Evolutionary conservation across 2,113 vertebrate genomes (phyloP).

Genomic region (Pteropus alecto): DNA sequence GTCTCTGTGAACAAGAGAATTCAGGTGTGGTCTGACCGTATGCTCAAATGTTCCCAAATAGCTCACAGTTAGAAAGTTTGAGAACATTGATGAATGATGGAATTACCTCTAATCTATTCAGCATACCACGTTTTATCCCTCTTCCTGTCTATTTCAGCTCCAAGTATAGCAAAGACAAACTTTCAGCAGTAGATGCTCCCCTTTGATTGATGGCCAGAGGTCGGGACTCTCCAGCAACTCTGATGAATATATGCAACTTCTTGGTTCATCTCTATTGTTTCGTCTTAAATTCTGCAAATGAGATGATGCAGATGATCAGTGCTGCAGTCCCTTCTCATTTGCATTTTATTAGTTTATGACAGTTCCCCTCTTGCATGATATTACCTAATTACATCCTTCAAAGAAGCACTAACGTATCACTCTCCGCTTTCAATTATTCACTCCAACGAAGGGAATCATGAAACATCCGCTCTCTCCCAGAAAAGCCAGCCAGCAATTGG

Average conservation of each 20-base stretch:
- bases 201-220: conserved; percentile 48
- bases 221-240: background rate
- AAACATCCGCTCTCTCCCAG: conserved; percentile 41
- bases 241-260: conserved; percentile 18
- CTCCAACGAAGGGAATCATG: conserved; percentile 70
- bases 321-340: conserved; percentile 54
- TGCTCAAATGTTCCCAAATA: background rate
- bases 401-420: conserved; percentile 51
- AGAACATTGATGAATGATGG: background rate
- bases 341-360: conserved; percentile 73
- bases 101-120: background rate
- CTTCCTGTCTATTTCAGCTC: background rate
- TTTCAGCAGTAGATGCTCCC: background rate
- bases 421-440: conserved; percentile 74
- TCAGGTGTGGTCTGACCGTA: background rate
- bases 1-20: background rate
- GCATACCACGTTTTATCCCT: background rate
- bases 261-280: conserved; percentile 59
- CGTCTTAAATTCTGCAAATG: conserved; percentile 62
- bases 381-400: conserved; percentile 75
- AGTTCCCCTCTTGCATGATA: conserved; percentile 71
- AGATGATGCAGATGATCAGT: conserved; percentile 63
- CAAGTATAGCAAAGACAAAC: background rate
- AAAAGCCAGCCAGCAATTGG: conserved; percentile 2
- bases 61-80: conserved; percentile 6